Conservation (phyloP, 2,113 vertebrate genomes). For the Malaclemys terrapin region DNA sequence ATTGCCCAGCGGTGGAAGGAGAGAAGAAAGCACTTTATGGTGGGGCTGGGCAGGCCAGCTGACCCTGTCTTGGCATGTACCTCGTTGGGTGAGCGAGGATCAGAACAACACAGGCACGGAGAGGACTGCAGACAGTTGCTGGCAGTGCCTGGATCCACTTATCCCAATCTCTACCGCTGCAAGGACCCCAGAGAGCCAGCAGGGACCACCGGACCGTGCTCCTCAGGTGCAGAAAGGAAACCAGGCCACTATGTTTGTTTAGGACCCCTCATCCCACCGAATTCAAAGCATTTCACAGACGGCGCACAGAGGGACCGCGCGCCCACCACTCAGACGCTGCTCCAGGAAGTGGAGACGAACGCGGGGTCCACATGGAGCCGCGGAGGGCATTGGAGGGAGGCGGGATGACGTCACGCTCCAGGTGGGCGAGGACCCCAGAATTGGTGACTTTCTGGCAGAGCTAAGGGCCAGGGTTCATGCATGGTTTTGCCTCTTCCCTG, state of each 20-base stretch:
- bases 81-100: background rate
- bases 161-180: no score
- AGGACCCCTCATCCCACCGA: background rate
- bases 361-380: background rate
- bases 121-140: no score
- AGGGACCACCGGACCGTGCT: background rate
- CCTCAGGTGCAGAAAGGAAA: background rate
- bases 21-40: background rate
- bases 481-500: background rate
- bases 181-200: background rate
- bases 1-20: background rate
- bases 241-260: no score
- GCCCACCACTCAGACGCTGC: background rate
- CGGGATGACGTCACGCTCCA: background rate
- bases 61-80: fast-evolving
- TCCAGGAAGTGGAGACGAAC: background rate
- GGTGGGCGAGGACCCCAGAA: background rate
- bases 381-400: background rate
- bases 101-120: fast-evolving
- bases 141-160: fast-evolving
- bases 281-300: no score
- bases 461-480: background rate
- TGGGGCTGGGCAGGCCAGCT: background rate
- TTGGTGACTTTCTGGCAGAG: background rate
- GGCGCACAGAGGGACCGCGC: no score